Evolutionary conservation across 2,113 vertebrate species (phyloP), one percentile per base, ranked within the genome.

Genomic region (Dicentrarchus labrax): DNA sequence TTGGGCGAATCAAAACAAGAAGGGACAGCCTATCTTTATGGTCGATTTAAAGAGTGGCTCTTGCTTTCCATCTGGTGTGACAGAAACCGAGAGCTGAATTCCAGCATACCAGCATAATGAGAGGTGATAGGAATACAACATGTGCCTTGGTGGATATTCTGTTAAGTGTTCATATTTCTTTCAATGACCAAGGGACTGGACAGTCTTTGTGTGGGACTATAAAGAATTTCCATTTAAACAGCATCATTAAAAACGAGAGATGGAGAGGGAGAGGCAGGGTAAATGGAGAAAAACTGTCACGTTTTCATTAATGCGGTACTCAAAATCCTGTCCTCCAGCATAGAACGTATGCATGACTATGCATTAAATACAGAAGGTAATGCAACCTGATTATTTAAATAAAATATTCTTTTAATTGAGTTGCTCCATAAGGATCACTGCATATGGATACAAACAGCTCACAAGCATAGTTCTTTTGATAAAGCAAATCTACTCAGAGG

Each of bases 331-430:
- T 77, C 47, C 69, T 57, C 60, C 39, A 50, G 61, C 45, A 3
- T 59, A 24, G 51, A 61, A 6, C 19, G 41, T 15, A 68, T 36
- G 72, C 73, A 56, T 68, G 76, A 85, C 61, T 64, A 82, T 54
- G 45, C 78, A 56, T 77, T 65, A 88, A 61, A 78, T 51, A 69
- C 77, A 59, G 78, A 80, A 10, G 56, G 16, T 66, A 84, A 77
- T 72, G 67, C 59, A 80, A 80, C 71, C 59, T 50, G 83, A 87
- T 91, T 64, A 80, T 84, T 87, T 91, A 82, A 91, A 86, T 81
- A 84, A 30, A 72, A 91, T 80, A 68, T 91, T 88, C 70, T 82
- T 82, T 86, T 53, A 70, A 71, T 72, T 66, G 83, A 83, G 76
- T 83, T 83, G 57, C 82, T 86, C 75, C 87, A 83, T 65, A 77